Evolutionary conservation across 37 sponge, comb jelly and placozoan species (phyloP), one percentile per base, ranked within the genome.

Genomic region (Mnemiopsis leidyi): DNA sequence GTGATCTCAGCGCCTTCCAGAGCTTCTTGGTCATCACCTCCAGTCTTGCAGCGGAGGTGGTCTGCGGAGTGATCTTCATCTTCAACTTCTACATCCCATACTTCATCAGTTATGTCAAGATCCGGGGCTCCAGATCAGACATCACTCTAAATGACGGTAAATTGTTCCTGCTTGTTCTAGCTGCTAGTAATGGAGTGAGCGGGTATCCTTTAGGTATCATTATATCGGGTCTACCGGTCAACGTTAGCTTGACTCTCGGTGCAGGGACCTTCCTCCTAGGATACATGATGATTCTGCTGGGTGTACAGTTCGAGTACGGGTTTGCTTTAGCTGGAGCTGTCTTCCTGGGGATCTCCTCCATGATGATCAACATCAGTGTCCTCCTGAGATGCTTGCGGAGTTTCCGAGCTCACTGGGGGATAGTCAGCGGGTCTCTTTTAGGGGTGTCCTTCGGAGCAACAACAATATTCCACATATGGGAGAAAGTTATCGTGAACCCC

Each of bases 51-150:
- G 73, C 73, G 73, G 73, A 69, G 73, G 73, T 69, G n/a, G 7
- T 16, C 21, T 69, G 73, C 36, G 82, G 82, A 3, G 36, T 36
- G 2, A 79, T 79, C 82, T 79, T 79, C 82, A 79, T 79, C 82
- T 29, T 79, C 37, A 79, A 79, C 37, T 33, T 79, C 82, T 79
- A 79, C 82, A 79, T 79, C 3, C 37, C 82, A 23, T 79, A 79
- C 82, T 35, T 79, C 9, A 23, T 79, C 23, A 79, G 82, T 33
- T 79, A 79, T 29, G 38, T 79, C 1, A 28, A 29, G 36, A 13
- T 35, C 1, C 82, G 82, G 82, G 82, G 82, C 36, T 36, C 37
- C 21, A 79, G 32, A 36, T 16, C 35, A 21, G 82, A 79, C 35
- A 28, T 79, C 36, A 20, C 33, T 36, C 23, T 79, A 16, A 9